Conservation (phyloP, 1,140 invertebrate species). For the Eumeta japonica region DNA sequence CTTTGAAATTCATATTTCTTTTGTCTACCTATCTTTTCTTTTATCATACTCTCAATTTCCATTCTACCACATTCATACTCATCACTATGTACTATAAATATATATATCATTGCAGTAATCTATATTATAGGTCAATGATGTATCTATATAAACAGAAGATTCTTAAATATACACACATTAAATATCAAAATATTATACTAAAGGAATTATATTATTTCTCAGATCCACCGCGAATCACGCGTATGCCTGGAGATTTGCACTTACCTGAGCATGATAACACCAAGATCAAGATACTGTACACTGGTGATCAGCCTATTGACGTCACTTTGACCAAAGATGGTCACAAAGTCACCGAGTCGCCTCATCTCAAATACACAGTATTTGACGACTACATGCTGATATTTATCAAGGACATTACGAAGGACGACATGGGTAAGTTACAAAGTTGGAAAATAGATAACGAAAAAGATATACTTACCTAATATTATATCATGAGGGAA, state of each 20-base stretch:
- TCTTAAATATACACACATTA: too few species aligned
- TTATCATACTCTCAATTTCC: too few species aligned
- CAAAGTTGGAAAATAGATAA: conserved; percentile 1
- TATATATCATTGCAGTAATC: too few species aligned
- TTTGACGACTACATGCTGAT: conserved; percentile 96
- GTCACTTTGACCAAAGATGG: conserved; percentile 82
- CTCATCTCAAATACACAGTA: conserved; percentile 86
- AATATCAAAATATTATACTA: too few species aligned
- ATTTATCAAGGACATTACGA: conserved; percentile 83
- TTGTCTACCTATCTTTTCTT: too few species aligned
- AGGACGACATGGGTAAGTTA: conserved; percentile 75
- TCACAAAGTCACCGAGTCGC: conserved; percentile 71
- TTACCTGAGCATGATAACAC: conserved; percentile 92
- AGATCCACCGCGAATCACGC: conserved; percentile 91
- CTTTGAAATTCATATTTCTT: too few species aligned
- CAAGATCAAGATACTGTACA: conserved; percentile 91
- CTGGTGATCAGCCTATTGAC: conserved; percentile 89
- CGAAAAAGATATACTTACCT: background rate
- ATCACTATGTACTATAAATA: too few species aligned
- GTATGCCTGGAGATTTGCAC: conserved; percentile 85
- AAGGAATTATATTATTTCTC: too few species aligned
- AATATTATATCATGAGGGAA: too few species aligned
- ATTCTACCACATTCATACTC: too few species aligned
- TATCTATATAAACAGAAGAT: too few species aligned
- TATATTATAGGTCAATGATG: too few species aligned